phyloP scores from a whole-genome alignment of 2,113 vertebrate species.

The Mungos mungo region DNA sequence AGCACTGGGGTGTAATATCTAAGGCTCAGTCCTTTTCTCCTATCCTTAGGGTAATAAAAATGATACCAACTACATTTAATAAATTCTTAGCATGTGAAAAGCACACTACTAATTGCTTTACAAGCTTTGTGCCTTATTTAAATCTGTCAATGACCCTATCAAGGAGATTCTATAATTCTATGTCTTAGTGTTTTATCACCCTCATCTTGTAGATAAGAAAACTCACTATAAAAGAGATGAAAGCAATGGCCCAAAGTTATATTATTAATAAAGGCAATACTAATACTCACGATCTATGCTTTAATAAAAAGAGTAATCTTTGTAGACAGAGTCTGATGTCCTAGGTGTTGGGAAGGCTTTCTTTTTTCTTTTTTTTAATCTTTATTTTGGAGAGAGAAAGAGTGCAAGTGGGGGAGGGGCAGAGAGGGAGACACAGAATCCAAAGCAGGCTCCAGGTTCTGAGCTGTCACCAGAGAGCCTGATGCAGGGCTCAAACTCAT shows the following conservation, averaged over 20 bases:
- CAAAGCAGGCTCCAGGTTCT: no score
- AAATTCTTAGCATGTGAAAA: neutral
- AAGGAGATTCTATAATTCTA: neutral
- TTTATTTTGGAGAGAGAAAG: no score
- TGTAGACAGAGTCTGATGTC: neutral
- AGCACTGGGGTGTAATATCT: neutral
- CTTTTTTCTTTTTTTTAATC: neutral
- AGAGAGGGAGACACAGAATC: no score
- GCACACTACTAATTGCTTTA: neutral
- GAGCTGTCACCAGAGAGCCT: no score
- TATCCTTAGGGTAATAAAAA: neutral
- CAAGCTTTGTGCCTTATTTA: neutral
- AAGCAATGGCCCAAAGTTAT: neutral
- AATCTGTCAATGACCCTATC: neutral
- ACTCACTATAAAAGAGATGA: neutral
- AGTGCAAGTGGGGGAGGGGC: no score
- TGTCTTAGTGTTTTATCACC: neutral
- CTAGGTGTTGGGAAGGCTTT: neutral
- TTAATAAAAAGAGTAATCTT: neutral
- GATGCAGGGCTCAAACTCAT: no score
- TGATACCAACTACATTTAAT: neutral
- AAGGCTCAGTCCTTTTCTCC: neutral
- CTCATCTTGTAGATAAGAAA: constrained; percentile 13
- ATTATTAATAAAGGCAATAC: neutral
- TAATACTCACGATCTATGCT: neutral